Conservation (phyloP, 2,113 vertebrate species). For the Cynocephalus volans region DNA sequence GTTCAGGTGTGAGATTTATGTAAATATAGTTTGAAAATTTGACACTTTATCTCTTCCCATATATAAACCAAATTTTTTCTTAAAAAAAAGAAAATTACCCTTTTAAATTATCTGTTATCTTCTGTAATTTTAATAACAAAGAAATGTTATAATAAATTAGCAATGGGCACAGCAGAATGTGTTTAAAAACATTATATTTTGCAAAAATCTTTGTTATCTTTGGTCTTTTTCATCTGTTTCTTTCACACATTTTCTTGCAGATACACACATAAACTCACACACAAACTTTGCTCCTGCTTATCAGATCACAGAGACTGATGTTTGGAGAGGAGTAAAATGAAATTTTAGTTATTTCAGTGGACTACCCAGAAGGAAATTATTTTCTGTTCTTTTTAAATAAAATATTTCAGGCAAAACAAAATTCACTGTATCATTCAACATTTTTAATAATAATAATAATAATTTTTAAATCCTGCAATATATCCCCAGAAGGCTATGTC, state of each 20-base stretch:
- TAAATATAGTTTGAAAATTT: neutral
- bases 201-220: neutral
- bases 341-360: neutral
- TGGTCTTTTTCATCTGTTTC: neutral
- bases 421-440: neutral
- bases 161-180: neutral
- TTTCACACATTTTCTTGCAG: neutral
- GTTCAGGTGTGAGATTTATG: too few relatives aligned
- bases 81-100: neutral
- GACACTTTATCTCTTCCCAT: neutral
- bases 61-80: neutral
- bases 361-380: neutral
- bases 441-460: neutral
- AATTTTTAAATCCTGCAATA: neutral
- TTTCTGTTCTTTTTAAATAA: neutral
- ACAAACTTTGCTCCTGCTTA: neutral
- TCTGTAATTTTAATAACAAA: neutral
- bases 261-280: neutral
- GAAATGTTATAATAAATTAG: neutral
- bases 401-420: neutral
- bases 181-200: neutral
- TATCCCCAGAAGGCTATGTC: neutral
- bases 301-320: neutral
- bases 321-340: neutral
- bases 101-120: neutral